A percentile compares a stretch with the other conserved stretches of the same genome.
phyloP scores from a whole-genome alignment of 1,140 invertebrate species.

The Leptinotarsa texana region DNA sequence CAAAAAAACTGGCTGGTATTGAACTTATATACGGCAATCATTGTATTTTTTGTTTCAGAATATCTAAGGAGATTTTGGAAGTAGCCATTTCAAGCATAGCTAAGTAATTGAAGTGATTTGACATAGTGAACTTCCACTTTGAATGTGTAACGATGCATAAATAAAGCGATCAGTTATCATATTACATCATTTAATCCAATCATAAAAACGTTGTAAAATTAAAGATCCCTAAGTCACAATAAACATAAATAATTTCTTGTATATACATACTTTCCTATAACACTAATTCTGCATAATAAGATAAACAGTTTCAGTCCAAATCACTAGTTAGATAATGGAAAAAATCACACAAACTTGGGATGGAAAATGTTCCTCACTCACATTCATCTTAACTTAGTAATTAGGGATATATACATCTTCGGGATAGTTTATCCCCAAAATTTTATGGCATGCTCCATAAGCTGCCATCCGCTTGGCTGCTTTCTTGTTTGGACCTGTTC shows the following conservation, averaged over 20 bases:
- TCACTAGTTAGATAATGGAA: no score
- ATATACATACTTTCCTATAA: not conserved
- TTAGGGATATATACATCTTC: conserved; percentile 39
- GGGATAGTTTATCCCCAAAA: conserved; percentile 47
- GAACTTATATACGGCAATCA: no score
- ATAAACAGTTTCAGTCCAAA: no score
- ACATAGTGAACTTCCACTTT: conserved; percentile 49
- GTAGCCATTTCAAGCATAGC: conserved; percentile 26
- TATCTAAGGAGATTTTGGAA: conserved; percentile 37
- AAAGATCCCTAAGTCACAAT: not conserved
- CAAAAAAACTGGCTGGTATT: no score
- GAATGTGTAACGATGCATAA: not conserved
- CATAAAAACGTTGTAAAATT: not conserved
- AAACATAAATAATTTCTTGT: no score
- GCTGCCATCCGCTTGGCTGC: conserved; percentile 45
- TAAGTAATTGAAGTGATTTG: conserved; percentile 49
- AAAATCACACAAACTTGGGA: no score
- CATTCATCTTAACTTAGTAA: conserved; percentile 18
- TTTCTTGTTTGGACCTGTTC: conserved; percentile 49
- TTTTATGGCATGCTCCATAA: conserved; percentile 46
- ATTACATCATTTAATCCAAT: not conserved
- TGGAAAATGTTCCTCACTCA: no score
- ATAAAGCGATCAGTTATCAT: not conserved
- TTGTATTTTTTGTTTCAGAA: conserved; percentile 42
- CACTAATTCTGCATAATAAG: conserved; percentile 20